Evolutionary conservation across 2,797 vertebrate genomes (phyloP), one percentile per base, ranked within the genome.

Genomic region (Catharus ustulatus): DNA sequence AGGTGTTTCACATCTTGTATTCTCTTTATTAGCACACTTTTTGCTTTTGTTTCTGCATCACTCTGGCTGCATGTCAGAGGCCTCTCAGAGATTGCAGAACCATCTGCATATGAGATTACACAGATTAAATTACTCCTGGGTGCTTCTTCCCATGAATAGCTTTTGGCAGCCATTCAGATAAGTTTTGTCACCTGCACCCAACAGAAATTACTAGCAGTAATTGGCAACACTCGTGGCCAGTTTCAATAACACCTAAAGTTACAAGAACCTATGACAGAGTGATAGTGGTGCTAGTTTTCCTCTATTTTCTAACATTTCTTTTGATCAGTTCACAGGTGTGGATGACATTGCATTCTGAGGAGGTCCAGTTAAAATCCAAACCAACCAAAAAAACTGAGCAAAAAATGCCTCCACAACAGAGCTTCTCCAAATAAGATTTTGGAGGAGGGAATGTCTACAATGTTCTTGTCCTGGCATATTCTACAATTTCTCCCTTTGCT

Each of bases 141-240:
- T 72, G 69, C 73, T 84, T 85, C 86, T 83, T 30, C 72, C 79
- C 76, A 59, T 90, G 74, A 95, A 94, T 81, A 96, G 55, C 32
- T 46, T 84, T 84, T 95, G 93, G 94, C 82, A 78, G 29, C 20
- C 1, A 6, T 55, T 83, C 91, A 93, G 80, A 21, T 29, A 78
- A 86, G 6, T 86, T 95, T 77, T 94, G 69, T 42, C 82, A 93
- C 73, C 82, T 72, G 72, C 32, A 75, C 24, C 54, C 69, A 88
- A 55, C 8, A 91, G 84, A 90, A 89, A 67, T 48, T 67, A 69
- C 62, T 34, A 66, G 73, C 54, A 89, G 58, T 48, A 81, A 78
- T 7, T 78, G 73, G 62, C 69, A 89, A 73, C 48, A 46, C 19
- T 24, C 1, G 2, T 52, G 42, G 54, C 23, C 55, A 38, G 61